Base-by-base conservation (phyloP, 2,797 vertebrate species). In the Florisuga fusca region DNA sequence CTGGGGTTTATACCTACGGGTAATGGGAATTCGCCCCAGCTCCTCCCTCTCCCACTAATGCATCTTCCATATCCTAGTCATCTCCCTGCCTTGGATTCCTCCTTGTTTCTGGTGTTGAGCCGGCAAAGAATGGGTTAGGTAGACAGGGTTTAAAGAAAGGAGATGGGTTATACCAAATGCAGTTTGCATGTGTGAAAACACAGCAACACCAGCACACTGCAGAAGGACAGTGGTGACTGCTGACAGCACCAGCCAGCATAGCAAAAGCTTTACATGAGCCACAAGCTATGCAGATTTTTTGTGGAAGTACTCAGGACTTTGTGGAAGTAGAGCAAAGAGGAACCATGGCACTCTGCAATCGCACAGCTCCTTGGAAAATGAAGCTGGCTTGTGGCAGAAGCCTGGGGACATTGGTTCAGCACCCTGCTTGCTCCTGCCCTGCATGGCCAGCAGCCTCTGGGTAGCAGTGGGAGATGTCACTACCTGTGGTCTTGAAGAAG, bases 311-410 rank as follows among this genome's bases (percentile, higher is more conserved):
- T 82, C 53, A 36, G 46, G 27, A 27, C 59, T 22, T 33, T 0
- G 10, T 4, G 12, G 27, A 34, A 78, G 31, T 0, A 5, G 14
- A 53, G 43, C 25, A 25, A 23, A 53, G 14, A 45, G 50, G 29
- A 68, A 34, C 36, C 19, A 3, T 0, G 1, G 45, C 1, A 2
- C 25, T 58, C 54, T n/a, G 19, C 15, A 33, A 7, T 27, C 69
- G 55, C 16, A 4, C 10, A 48, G 69, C 34, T 82, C 38, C 22
- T 8, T 7, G 6, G 59, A 14, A 77, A 19, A 23, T 20, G 53
- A 54, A n/a, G 29, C 33, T 10, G 18, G 9, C n/a, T 12, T 10
- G 46, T 4, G 20, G n/a, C 41, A 2, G 1, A 61, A 22, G 41
- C 7, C 17, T 25, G 27, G 48, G 5, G 36, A 15, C 15, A 4